Base-by-base conservation (phyloP, 2,888 invertebrate genomes). In the Pseudococcus viburni region DNA sequence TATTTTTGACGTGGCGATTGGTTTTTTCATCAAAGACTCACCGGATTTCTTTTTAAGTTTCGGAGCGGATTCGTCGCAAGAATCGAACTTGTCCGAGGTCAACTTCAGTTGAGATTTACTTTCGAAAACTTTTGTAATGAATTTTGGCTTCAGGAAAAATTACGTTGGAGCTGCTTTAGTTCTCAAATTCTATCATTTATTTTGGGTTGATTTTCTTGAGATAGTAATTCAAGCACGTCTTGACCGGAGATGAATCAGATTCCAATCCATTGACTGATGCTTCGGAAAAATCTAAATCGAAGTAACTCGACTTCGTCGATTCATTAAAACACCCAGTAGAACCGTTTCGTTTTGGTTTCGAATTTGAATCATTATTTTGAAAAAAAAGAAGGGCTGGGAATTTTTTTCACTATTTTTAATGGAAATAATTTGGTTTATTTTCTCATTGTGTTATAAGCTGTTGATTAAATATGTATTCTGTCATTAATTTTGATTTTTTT, bases 281-380 rank as follows among this genome's bases (percentile, higher is more conserved):
- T 17, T 80, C 86, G 2, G 86, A 86, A 9, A 64, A 59, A n/a
- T 55, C 87, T 8, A 83, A 83, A 26, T 88, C 87, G 19, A 88
- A 88, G n/a, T 88, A 88, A 59, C 80, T 88, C 42, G 87, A 88
- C 80, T 88, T 88, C 0, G 55, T 39, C n/a, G 51, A 59, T 12
- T 39, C 42, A 15, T n/a, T n/a, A n/a, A n/a, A n/a, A n/a, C n/a
- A n/a, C n/a, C n/a, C n/a, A n/a, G n/a, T n/a, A n/a, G n/a, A n/a
- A n/a, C n/a, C n/a, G n/a, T n/a, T n/a, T n/a, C n/a, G n/a, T n/a
- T n/a, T n/a, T n/a, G n/a, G n/a, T n/a, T n/a, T n/a, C n/a, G n/a
- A n/a, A n/a, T n/a, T n/a, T n/a, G n/a, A n/a, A n/a, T n/a, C n/a
- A n/a, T n/a, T n/a, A n/a, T n/a, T n/a, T n/a, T n/a, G n/a, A n/a